These are phyloP conservation scores for Drosophila kepulauana DNA, from an alignment of 1,140 invertebrate genomes.

Conservation along the genomic window DNA sequence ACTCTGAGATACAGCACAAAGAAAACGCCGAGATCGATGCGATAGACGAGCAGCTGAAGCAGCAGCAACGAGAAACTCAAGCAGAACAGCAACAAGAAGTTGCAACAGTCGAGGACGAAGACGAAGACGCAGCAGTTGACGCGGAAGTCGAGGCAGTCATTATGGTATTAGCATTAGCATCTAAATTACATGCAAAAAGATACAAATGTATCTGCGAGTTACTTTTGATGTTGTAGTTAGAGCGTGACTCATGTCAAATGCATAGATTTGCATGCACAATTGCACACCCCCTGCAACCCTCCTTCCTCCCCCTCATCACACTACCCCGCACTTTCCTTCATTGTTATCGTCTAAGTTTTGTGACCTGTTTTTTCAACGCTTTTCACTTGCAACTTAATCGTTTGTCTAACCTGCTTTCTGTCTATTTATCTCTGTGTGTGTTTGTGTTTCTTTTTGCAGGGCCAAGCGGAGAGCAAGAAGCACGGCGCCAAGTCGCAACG, in stretches of 20 bases:
- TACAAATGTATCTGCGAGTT: constrained; percentile 29
- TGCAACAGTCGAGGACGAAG: constrained; percentile 41
- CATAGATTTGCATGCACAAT: constrained; percentile 11
- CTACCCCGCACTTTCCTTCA: not conserved
- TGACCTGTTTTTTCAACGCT: constrained; percentile 48
- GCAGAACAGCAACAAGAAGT: not conserved
- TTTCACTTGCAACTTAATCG: constrained; percentile 58
- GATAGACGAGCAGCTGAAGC: constrained; percentile 14
- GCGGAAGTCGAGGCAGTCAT: constrained; percentile 78
- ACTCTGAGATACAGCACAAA: constrained; percentile 26
- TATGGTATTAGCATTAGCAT: constrained; percentile 67
- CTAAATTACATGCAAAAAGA: constrained; percentile 5
- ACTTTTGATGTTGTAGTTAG: not conserved
- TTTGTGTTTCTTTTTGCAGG: constrained; percentile 45
- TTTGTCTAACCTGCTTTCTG: constrained; percentile 26
- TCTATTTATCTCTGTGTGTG: not conserved
- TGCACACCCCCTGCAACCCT: not conserved
- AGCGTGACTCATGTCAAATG: constrained; percentile 28
- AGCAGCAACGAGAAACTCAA: constrained; percentile 7
- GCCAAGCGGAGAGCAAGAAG: constrained; percentile 84
- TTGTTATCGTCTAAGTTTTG: constrained; percentile 30
- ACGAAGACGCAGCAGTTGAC: constrained; percentile 69
- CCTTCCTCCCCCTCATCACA: not conserved
- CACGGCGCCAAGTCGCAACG: constrained; percentile 62
- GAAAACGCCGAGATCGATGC: constrained; percentile 22